A percentile compares a stretch with the other conserved stretches of the same genome.
Conservation (phyloP, 2,888 invertebrate genomes). For the Azorinus chamasolen region DNA sequence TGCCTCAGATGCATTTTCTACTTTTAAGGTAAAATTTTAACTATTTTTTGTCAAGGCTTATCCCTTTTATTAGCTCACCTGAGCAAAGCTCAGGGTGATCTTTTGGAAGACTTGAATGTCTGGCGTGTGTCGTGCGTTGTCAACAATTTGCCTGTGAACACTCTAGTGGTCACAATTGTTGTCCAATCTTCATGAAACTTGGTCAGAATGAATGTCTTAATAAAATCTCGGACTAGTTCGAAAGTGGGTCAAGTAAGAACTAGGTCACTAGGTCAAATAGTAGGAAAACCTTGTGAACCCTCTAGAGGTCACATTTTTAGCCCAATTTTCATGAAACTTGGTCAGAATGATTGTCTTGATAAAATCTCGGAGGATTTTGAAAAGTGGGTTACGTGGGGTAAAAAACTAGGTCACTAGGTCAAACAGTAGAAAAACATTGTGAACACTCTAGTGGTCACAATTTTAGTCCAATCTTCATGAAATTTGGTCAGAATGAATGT, state of each 20-base stretch:
- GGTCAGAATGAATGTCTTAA: neutral
- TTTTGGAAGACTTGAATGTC: no score
- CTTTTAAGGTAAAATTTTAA: slow-evolving; percentile 95
- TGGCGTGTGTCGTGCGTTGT: neutral
- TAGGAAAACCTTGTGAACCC: neutral
- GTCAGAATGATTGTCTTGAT: neutral
- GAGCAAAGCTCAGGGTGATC: neutral
- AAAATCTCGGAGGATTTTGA: neutral
- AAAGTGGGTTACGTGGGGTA: no score
- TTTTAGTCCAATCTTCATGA: neutral
- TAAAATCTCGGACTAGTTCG: neutral
- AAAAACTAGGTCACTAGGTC: no score
- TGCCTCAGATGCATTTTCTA: slow-evolving; percentile 99
- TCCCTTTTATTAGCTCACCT: neutral
- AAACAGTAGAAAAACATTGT: no score
- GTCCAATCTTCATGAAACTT: slow-evolving; percentile 1
- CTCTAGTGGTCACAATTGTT: neutral
- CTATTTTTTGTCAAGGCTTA: no score
- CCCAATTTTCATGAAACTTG: neutral
- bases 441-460: neutral
- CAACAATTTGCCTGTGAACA: neutral
- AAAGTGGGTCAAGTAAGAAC: neutral
- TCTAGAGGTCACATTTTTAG: neutral
- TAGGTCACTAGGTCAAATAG: neutral
- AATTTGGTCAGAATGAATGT: neutral